Evolutionary conservation across 2,797 vertebrate genomes (phyloP).

Genomic region (Platyrinchus mystaceus): DNA sequence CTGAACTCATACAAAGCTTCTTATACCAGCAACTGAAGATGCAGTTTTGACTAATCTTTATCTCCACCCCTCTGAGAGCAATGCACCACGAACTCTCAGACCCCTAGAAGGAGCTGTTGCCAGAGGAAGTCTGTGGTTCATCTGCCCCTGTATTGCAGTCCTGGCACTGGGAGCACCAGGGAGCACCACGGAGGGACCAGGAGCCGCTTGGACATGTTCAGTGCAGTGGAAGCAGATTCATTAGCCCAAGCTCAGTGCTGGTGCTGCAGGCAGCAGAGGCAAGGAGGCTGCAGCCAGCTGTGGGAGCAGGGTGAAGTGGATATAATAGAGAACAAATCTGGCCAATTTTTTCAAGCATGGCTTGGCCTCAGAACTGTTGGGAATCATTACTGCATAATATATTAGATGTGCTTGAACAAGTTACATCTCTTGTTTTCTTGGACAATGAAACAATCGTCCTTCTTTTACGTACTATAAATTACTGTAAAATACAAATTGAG

Average conservation of each 20-base stretch:
- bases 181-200: neutral
- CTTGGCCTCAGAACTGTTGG: neutral
- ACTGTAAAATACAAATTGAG: conserved; percentile 8
- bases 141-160: neutral
- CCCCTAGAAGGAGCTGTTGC: neutral
- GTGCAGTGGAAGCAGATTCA: neutral
- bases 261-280: neutral
- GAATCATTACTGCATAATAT: neutral
- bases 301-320: neutral
- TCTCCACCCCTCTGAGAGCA: neutral
- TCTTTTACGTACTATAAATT: conserved; percentile 3
- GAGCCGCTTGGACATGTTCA: accelerated
- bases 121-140: neutral
- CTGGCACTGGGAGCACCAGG: neutral
- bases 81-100: neutral
- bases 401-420: conserved; percentile 20
- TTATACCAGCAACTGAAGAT: neutral
- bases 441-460: neutral
- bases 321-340: neutral
- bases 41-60: neutral
- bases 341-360: neutral
- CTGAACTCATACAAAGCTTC: neutral
- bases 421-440: conserved; percentile 15
- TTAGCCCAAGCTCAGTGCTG: neutral
- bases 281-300: neutral